Evolutionary conservation across 2,797 vertebrate species (phyloP), one percentile per base, ranked within the genome.

Genomic region (Gymnoscopelus microlampas): DNA sequence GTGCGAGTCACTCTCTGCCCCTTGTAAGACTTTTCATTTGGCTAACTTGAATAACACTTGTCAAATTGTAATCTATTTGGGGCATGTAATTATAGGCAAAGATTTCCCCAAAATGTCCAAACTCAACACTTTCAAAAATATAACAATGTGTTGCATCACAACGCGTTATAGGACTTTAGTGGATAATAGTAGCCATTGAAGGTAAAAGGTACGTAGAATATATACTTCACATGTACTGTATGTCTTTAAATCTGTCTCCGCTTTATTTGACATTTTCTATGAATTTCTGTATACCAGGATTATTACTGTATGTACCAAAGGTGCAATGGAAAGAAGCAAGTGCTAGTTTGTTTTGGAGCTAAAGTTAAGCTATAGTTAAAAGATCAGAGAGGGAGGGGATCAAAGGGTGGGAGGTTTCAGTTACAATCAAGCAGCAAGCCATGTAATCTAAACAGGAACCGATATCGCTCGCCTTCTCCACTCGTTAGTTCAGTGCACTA

Each of bases 321-420:
- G 68, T 81, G 69, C 63, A 55, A 60, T 61, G 57, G 60, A 61
- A 44, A 54, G 48, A 72, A 73, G 51, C 86, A 61, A 81, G 56
- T 78, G 63, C 44, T 4, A 67, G 68, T 81, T 71, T 86, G 71
- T 77, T 73, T 66, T 51, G 60, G 54, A 68, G 81, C 72, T 74
- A 64, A 67, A 79, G 78, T 74, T 65, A 67, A 79, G 84, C 70
- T 84, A 70, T 58, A 74, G 77, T 81, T 80, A 74, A 88, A 78
- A 84, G 81, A 88, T 88, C 85, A 86, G 83, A 87, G 79, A 68
- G 49, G 74, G 75, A 60, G 71, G 71, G 66, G 55, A 90, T 91
- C 84, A 92, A 89, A 93, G 82, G 67, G 29, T 68, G 60, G 59
- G 63, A 75, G 60, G 71, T 72, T 88, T 83, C 79, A 87, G 70